Evolutionary conservation across 2,888 invertebrate species (phyloP).

Genomic region (Dyspetes luteomarginatus): DNA sequence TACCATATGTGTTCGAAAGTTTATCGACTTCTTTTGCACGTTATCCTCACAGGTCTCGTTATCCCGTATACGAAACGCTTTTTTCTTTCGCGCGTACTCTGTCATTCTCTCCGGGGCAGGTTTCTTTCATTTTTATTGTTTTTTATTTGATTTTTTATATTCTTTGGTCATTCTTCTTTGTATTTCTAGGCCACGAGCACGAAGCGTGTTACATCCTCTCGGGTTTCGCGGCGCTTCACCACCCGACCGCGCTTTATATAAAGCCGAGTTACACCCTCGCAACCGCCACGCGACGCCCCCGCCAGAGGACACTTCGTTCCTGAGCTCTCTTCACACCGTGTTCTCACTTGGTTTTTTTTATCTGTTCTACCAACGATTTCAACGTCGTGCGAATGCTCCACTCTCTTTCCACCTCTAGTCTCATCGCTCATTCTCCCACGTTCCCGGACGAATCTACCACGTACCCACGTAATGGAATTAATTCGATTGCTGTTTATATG

Average conservation of each 20-base stretch:
- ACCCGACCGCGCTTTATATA: constrained; percentile 56
- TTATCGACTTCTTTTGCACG: constrained; percentile 60
- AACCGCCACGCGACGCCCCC: constrained; percentile 29
- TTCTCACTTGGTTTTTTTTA: constrained; percentile 29
- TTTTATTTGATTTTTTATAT: constrained; percentile 26
- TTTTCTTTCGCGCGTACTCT: constrained; percentile 51
- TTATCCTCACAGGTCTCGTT: constrained; percentile 45
- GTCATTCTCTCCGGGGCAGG: constrained; percentile 45
- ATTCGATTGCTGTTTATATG: constrained; percentile 67
- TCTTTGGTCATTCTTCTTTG: constrained; percentile 49
- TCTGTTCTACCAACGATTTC: constrained; percentile 35
- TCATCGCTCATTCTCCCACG: constrained; percentile 35
- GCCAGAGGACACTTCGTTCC: constrained; percentile 51
- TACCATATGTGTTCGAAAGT: constrained; percentile 47
- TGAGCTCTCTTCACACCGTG: constrained; percentile 52
- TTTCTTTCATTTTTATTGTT: constrained; percentile 41
- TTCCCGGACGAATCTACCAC: constrained; percentile 56
- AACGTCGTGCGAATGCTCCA: constrained; percentile 41
- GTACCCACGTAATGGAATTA: constrained; percentile 76
- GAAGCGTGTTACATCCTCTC: constrained; percentile 43
- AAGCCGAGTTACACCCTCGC: constrained; percentile 34
- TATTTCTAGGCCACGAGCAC: constrained; percentile 58
- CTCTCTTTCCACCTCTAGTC: constrained; percentile 29
- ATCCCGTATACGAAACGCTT: constrained; percentile 34
- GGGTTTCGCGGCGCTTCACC: constrained; percentile 47